Evolutionary conservation across 2,797 vertebrate species (phyloP).

Genomic region (Ctenopoma kingsleyae): DNA sequence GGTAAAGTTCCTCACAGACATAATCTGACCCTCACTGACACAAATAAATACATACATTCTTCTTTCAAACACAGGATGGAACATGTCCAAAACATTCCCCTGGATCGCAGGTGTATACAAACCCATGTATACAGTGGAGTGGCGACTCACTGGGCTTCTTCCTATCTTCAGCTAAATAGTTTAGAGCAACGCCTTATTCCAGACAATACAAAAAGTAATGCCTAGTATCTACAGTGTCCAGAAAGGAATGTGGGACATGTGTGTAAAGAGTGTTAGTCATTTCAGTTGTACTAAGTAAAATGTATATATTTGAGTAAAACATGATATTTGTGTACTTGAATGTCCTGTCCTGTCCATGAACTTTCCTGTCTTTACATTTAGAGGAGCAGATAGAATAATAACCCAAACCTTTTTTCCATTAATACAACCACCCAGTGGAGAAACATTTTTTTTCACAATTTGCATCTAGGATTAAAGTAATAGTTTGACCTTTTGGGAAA

Average conservation of each 20-base stretch:
- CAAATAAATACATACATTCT: slow-evolving; percentile 11
- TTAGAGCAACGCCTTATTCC: slow-evolving; percentile 13
- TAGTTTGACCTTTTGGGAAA: not conserved
- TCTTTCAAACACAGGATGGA: slow-evolving; percentile 22
- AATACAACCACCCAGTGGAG: not conserved
- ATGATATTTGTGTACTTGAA: not conserved
- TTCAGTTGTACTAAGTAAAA: not conserved
- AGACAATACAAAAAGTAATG: slow-evolving; percentile 1
- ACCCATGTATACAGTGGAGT: slow-evolving; percentile 11
- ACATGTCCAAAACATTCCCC: slow-evolving; percentile 17
- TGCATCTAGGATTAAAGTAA: not conserved
- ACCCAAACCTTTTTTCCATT: not conserved
- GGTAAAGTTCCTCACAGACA: slow-evolving; percentile 3
- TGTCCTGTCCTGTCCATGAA: not conserved
- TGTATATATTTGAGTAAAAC: not conserved
- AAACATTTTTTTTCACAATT: not conserved
- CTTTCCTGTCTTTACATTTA: not conserved
- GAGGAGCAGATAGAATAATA: not conserved
- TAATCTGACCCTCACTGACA: slow-evolving; percentile 13
- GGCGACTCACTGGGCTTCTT: slow-evolving; percentile 9
- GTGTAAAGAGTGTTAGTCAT: not conserved
- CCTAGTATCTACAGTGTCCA: not conserved
- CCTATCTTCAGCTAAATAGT: slow-evolving; percentile 26
- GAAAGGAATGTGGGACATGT: not conserved
- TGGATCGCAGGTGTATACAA: slow-evolving; percentile 6